phyloP scores from a whole-genome alignment of 1,140 invertebrate species.

The Himalopsyche phryganea region DNA sequence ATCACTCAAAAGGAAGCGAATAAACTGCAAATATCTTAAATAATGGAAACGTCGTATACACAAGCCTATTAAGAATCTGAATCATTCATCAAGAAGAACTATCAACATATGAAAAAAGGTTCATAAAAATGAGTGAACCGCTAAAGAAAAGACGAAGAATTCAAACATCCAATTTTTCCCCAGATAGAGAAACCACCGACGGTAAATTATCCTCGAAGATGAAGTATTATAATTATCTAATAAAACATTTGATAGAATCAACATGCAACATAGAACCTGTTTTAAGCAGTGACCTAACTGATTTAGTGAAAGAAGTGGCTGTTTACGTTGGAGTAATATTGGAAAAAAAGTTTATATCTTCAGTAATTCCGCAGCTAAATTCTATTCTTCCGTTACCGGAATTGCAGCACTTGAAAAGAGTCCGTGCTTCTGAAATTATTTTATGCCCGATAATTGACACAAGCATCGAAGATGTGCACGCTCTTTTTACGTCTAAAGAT shows the following conservation, averaged over 20 bases:
- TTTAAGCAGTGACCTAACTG: slow-evolving; percentile 12
- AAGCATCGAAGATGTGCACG: slow-evolving; percentile 42
- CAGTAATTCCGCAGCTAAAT: slow-evolving; percentile 58
- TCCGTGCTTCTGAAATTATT: slow-evolving; percentile 59
- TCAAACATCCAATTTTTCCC: background rate
- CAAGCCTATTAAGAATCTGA: too few relatives aligned
- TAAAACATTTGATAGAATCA: slow-evolving; percentile 2
- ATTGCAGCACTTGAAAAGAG: slow-evolving; percentile 71
- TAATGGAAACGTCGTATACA: too few relatives aligned
- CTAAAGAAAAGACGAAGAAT: slow-evolving; percentile 9
- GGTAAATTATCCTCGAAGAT: background rate
- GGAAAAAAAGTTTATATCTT: slow-evolving; percentile 61
- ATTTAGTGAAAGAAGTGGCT: slow-evolving; percentile 47
- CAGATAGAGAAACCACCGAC: too few relatives aligned
- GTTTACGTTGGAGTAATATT: slow-evolving; percentile 59
- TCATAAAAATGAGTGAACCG: slow-evolving; percentile 17
- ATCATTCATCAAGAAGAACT: background rate
- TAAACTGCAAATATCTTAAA: background rate
- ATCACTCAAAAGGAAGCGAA: background rate
- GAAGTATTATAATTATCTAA: background rate
- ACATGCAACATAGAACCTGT: slow-evolving; percentile 19
- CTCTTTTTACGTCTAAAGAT: slow-evolving; percentile 48
- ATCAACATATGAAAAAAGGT: slow-evolving; percentile 1
- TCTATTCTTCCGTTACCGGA: slow-evolving; percentile 55
- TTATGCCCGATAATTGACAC: slow-evolving; percentile 48